phyloP scores from a whole-genome alignment of 2,113 vertebrate genomes.

The Nymphicus hollandicus region DNA sequence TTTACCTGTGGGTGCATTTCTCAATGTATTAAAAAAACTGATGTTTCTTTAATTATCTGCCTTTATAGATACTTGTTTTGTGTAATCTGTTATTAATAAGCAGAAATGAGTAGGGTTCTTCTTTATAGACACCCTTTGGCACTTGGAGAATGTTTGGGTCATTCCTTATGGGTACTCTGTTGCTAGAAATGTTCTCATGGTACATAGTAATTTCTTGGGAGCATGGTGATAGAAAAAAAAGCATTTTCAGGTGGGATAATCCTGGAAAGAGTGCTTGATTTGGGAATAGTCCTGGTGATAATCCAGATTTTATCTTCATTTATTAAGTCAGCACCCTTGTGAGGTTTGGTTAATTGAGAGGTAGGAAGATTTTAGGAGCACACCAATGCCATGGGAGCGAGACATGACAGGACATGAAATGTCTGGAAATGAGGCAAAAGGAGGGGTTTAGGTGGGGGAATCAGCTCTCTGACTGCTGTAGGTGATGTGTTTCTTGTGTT shows the following conservation, averaged over 20 bases:
- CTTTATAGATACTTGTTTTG: not conserved
- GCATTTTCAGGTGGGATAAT: not conserved
- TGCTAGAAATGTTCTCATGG: not conserved
- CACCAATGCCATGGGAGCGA: fast-evolving
- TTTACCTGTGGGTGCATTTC: not conserved
- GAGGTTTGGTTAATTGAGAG: not conserved
- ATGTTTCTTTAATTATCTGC: not conserved
- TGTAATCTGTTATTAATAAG: not conserved
- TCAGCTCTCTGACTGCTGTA: not conserved
- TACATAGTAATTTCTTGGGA: not conserved
- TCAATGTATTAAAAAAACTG: not conserved
- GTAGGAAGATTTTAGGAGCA: not conserved
- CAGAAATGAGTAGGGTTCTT: not conserved
- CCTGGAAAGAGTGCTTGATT: not conserved
- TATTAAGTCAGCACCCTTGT: not conserved
- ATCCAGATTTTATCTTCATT: not conserved
- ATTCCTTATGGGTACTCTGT: not conserved
- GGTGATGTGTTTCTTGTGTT: not conserved
- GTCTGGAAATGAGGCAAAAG: not conserved
- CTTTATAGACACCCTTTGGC: not conserved
- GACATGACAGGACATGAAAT: not conserved
- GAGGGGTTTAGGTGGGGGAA: not conserved
- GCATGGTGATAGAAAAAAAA: not conserved
- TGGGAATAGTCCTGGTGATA: not conserved
- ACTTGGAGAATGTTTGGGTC: not conserved